Base-by-base conservation (phyloP, 2,888 invertebrate genomes). In the Pycnomerus fuliginosus region DNA sequence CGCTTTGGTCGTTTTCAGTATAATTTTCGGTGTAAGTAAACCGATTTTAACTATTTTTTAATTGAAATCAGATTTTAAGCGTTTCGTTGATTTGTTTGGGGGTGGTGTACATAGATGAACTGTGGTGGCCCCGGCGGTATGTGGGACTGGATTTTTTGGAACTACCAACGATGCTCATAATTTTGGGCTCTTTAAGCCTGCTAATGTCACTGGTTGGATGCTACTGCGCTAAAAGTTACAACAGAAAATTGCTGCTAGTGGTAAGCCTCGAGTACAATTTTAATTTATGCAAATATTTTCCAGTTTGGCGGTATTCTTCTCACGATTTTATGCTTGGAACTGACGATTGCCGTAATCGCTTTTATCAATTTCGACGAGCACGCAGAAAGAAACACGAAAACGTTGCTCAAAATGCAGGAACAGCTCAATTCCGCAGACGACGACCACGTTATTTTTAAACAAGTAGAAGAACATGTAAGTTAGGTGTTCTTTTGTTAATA, bases 301-400 rank as follows among this genome's bases (percentile, higher is more conserved):
- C 71, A 85, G 85, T 86, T 84, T 71, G 80, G 85, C 7, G 76
- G 82, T 53, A 77, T 82, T 69, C 70, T 86, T 57, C 70, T 85
- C 48, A 74, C 83, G 38, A 74, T 86, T 49, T 77, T 87, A 61
- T 79, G 85, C 32, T 68, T 83, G 42, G 84, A 86, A 75, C 74
- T 86, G 52, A 77, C 79, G 12, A 70, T 84, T 36, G 80, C 81
- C 0, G 78, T 83, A 3, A 75, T 80, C 27, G 73, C 82, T 45
- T 85, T 84, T 69, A 74, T 79, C 1, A 76, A 80, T 60, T 32
- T 43, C 25, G 43, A 43, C 2, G 23, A 43, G 12, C 43, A 43
- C 24, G 37, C 30, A 20, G 74, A 76, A 17, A 77, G 78, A 7
- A 41, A 44, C 4, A 38, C 47, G 1, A 46, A 42, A 16, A 58